Evolutionary conservation across 2,888 invertebrate genomes (phyloP).

Genomic region (Chaetogeoica ovagalla): DNA sequence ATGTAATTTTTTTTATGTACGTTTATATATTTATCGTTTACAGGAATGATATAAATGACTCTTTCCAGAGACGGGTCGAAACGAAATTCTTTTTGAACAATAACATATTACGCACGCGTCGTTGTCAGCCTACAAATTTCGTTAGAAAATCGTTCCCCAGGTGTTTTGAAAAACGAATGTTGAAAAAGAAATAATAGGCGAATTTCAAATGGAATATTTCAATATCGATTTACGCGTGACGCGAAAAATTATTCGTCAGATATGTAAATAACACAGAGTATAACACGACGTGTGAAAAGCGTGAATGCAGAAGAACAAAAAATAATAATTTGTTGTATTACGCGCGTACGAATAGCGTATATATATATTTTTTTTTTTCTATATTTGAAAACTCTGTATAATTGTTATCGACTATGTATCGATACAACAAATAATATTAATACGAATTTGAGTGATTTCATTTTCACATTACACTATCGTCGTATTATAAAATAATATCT

Average conservation of each 20-base stretch:
- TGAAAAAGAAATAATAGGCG: neutral
- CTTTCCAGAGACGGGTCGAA: neutral
- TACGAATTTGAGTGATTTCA: too few species aligned
- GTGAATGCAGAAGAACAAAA: neutral
- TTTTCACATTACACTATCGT: too few species aligned
- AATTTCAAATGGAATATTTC: slow-evolving; percentile 19
- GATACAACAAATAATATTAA: too few species aligned
- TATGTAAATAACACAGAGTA: neutral
- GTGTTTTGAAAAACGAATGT: slow-evolving; percentile 7
- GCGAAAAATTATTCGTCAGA: slow-evolving; percentile 8
- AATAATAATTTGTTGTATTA: neutral
- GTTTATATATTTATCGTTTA: neutral
- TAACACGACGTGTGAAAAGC: neutral
- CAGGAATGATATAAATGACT: neutral
- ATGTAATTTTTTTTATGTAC: neutral
- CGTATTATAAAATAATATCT: too few species aligned
- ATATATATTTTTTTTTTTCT: too few species aligned
- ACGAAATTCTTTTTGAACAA: slow-evolving; percentile 12
- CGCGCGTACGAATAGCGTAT: too few species aligned
- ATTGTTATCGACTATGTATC: too few species aligned
- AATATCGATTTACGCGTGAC: neutral
- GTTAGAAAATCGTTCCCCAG: neutral
- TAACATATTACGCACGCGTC: neutral
- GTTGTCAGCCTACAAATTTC: slow-evolving; percentile 16
- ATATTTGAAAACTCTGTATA: too few species aligned